Base-by-base conservation (phyloP, 64 coral and sea anemone genomes). In the Dendrophyllia cribrosa region DNA sequence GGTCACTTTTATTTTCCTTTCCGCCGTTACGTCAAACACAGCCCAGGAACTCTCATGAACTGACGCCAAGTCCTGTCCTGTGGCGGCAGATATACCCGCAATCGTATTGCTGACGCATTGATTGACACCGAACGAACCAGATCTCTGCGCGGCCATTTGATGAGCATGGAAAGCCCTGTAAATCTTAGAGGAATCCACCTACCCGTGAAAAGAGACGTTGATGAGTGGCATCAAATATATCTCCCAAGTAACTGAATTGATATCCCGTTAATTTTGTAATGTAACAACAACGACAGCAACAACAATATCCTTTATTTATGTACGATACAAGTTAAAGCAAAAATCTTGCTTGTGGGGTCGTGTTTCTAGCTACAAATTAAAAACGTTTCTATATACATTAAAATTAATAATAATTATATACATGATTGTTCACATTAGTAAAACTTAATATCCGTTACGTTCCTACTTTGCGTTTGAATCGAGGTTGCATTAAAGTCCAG, bases 41-140 rank as follows among this genome's bases (percentile, higher is more conserved):
- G 89, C 66, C 48, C 64, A 72, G 15, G 68, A 72, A 65, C 78
- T 64, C 0, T 91, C 89, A 22, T 83, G 67, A 21, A 91, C 48
- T 25, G 52, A 91, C 6, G 78, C 89, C 52, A 91, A 52, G 6
- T 91, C 89, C 51, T 91, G 89, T 46, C 89, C 89, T 3, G 89
- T 85, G 19, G 89, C 89, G 6, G 43, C 19, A 22, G 62, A 91
- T 4, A 91, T 81, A 52, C 77, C 66, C 9, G 78, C 89, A 4
- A 85, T n/a, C 9, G 53, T 43, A 52, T 91, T 91, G 2, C 67
- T 15, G 5, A 82, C 79, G 15, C 62, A 73, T 15, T 74, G 59
- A 53, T 91, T 91, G 59, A 84, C 60, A 21, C 89, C 51, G 55
- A 73, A 81, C 8, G 74, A 79, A 4, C 89, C 89, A 75, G 73